phyloP scores from a whole-genome alignment of 2,888 invertebrate genomes.

The Salticus scenicus region DNA sequence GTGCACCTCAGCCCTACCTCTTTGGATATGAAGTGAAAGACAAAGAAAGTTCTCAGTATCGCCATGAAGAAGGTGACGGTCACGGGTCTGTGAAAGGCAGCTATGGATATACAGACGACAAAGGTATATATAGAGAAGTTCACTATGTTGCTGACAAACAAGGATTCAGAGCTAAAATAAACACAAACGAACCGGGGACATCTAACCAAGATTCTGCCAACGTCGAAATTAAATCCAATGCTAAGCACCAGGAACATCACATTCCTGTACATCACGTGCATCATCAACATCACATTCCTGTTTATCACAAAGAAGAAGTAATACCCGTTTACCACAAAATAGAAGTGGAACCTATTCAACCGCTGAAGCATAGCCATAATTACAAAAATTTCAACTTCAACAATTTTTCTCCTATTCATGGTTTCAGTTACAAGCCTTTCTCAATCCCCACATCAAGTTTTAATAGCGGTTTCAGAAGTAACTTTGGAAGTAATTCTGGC shows the following conservation, averaged over 20 bases:
- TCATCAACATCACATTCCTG: neutral
- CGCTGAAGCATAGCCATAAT: neutral
- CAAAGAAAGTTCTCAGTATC: constrained; percentile 36
- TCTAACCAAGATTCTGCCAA: constrained; percentile 48
- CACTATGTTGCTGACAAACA: constrained; percentile 50
- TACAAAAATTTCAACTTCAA: neutral
- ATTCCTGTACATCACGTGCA: neutral
- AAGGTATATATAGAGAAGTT: constrained; percentile 48
- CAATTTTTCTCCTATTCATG: neutral
- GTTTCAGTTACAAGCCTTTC: neutral
- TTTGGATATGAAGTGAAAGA: constrained; percentile 55
- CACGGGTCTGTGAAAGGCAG: constrained; percentile 44
- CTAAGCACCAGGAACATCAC: constrained; percentile 9
- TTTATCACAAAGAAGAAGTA: neutral
- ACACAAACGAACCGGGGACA: constrained; percentile 54
- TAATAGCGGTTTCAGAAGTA: too few species aligned
- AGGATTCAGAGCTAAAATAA: constrained; percentile 47
- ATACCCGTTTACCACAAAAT: constrained; percentile 8
- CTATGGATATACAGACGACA: constrained; percentile 53
- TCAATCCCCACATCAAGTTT: neutral
- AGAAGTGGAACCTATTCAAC: neutral
- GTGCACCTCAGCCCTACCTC: constrained; percentile 42
- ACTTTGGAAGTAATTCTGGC: too few species aligned
- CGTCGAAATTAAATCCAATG: constrained; percentile 41
- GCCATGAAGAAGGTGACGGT: constrained; percentile 51